Conservation (phyloP, 1,140 invertebrate species). For the Atta cephalotes region DNA sequence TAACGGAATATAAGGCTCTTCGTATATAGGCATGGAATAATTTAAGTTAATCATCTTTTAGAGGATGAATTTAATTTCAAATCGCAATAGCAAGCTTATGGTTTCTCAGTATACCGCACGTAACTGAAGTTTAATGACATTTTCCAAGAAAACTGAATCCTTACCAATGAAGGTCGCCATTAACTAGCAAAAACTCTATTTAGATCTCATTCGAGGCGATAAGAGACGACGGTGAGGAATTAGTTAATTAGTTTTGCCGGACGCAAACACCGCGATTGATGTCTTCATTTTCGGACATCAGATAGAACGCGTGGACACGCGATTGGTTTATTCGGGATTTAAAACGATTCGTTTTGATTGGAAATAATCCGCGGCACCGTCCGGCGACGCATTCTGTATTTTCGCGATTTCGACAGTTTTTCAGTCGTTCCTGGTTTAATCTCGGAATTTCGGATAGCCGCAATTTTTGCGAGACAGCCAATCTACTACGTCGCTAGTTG, state of each 20-base stretch:
- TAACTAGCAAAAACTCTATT: slow-evolving; percentile 79
- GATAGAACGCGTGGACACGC: slow-evolving; percentile 34
- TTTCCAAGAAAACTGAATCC: slow-evolving; percentile 70
- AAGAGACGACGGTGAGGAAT: slow-evolving; percentile 69
- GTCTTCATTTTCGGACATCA: slow-evolving; percentile 57
- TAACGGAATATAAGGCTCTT: not conserved
- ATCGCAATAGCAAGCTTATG: not conserved
- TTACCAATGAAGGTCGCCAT: slow-evolving; percentile 37
- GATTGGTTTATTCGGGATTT: slow-evolving; percentile 54
- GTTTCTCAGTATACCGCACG: not conserved
- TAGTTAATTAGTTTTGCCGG: slow-evolving; percentile 80
- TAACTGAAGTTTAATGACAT: slow-evolving; percentile 79
- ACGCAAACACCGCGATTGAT: slow-evolving; percentile 50
- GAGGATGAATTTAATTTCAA: slow-evolving; percentile 47
- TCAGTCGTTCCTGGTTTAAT: slow-evolving; percentile 53
- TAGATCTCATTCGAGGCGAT: slow-evolving; percentile 75
- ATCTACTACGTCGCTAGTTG: slow-evolving; percentile 58
- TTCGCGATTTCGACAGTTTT: slow-evolving; percentile 50
- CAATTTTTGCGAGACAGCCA: slow-evolving; percentile 58
- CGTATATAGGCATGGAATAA: not conserved
- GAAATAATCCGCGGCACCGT: slow-evolving; percentile 46
- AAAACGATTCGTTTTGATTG: slow-evolving; percentile 64
- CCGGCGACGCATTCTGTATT: slow-evolving; percentile 31
- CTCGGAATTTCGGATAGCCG: slow-evolving; percentile 57
- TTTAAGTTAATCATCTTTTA: slow-evolving; percentile 17